Percentiles rank a stretch among this genome's conserved stretches.
These are phyloP conservation scores for Chlorops oryzae DNA, from an alignment of 1,140 invertebrate species.

Conservation along the genomic window DNA sequence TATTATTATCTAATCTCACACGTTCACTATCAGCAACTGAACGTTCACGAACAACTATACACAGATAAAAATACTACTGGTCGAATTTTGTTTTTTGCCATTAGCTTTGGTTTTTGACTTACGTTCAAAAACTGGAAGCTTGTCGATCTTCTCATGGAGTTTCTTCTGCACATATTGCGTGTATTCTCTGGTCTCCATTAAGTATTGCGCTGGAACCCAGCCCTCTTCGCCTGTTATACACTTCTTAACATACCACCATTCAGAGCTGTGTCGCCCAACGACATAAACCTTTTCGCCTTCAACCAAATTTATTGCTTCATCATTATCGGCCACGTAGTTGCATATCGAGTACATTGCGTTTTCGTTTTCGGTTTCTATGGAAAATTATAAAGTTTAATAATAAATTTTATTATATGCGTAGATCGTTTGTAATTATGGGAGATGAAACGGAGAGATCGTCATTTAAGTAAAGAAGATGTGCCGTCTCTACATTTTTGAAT, in stretches of 20 bases:
- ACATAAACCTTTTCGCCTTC: constrained; percentile 86
- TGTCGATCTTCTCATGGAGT: constrained; percentile 84
- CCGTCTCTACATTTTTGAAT: too few relatives aligned
- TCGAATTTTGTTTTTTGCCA: background rate
- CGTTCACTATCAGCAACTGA: background rate
- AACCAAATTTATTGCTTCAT: constrained; percentile 79
- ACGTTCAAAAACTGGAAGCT: constrained; percentile 87
- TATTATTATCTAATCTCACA: background rate
- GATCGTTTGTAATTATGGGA: too few relatives aligned
- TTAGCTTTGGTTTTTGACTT: constrained; percentile 47
- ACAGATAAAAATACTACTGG: background rate
- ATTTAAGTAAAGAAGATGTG: too few relatives aligned
- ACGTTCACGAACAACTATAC: background rate
- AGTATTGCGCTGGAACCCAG: constrained; percentile 83
- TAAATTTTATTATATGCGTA: too few relatives aligned
- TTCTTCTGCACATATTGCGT: constrained; percentile 78
- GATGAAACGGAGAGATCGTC: too few relatives aligned
- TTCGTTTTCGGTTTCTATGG: constrained; percentile 62
- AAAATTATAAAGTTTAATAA: too few relatives aligned
- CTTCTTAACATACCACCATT: constrained; percentile 91
- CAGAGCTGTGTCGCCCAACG: constrained; percentile 69
- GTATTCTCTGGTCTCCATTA: constrained; percentile 76
- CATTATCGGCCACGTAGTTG: constrained; percentile 79
- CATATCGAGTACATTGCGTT: constrained; percentile 77
- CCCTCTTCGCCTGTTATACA: constrained; percentile 84